Conservation (phyloP, 2,888 invertebrate species). For the Chirona hameri region DNA sequence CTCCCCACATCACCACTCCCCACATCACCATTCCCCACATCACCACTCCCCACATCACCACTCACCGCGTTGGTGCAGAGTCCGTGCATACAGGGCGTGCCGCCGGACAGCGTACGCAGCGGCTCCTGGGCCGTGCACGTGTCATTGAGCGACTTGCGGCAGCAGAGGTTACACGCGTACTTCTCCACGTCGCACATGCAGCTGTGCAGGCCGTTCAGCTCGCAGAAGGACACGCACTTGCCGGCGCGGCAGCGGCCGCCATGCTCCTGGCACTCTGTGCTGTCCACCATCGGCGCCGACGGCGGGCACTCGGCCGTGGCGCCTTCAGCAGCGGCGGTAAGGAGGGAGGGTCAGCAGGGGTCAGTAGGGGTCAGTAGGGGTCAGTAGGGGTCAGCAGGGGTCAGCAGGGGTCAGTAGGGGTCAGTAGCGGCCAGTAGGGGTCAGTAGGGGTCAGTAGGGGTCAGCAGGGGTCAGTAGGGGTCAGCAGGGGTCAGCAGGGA, state of each 20-base stretch:
- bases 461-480: too few relatives aligned
- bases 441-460: too few relatives aligned
- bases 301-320: conserved; percentile 73
- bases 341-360: background rate
- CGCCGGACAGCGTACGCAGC: conserved; percentile 82
- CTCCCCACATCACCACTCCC: too few relatives aligned
- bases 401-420: too few relatives aligned
- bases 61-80: conserved; percentile 73
- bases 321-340: conserved; percentile 66
- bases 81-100: conserved; percentile 93
- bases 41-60: too few relatives aligned
- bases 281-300: conserved; percentile 80
- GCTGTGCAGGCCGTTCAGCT: conserved; percentile 85
- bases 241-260: conserved; percentile 83
- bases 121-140: conserved; percentile 87
- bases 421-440: too few relatives aligned
- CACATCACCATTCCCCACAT: too few relatives aligned
- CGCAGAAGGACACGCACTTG: conserved; percentile 92
- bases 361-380: too few relatives aligned
- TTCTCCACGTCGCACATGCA: conserved; percentile 97
- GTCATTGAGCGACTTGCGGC: conserved; percentile 83
- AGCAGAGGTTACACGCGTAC: conserved; percentile 91
- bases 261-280: conserved; percentile 79
- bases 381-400: too few relatives aligned
- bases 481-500: too few relatives aligned